A percentile compares a stretch with the other conserved stretches of the same genome.
Conservation (phyloP, 2,113 vertebrate genomes). For the Phylloscopus trochilus region DNA sequence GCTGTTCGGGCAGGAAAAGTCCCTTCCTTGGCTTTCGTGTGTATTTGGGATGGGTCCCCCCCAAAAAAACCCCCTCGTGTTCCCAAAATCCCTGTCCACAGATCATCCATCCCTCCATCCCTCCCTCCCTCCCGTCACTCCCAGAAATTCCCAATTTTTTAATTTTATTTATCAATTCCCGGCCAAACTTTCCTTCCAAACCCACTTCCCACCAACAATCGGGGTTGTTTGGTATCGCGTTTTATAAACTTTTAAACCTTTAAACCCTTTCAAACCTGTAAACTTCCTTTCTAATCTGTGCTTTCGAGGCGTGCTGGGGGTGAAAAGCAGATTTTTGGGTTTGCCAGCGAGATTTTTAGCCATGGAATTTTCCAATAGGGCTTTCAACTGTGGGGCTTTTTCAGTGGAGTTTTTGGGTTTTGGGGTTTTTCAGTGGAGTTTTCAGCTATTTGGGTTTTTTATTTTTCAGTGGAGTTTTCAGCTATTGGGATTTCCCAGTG, state of each 20-base stretch:
- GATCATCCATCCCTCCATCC: neutral
- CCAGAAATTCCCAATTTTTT: neutral
- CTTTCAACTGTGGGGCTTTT: too few species aligned
- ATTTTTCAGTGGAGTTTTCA: too few species aligned
- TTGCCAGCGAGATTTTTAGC: neutral
- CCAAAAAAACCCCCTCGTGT: neutral
- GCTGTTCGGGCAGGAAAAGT: rapidly evolving
- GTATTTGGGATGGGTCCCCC: neutral
- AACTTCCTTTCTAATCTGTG: neutral
- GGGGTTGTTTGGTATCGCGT: too few species aligned
- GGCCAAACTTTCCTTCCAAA: neutral
- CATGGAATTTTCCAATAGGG: too few species aligned
- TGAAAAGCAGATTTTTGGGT: neutral
- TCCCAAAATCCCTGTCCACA: neutral
- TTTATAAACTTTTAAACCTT: neutral
- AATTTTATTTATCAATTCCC: neutral
- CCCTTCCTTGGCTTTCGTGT: rapidly evolving
- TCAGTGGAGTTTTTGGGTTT: too few species aligned
- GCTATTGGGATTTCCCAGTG: neutral
- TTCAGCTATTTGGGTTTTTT: too few species aligned
- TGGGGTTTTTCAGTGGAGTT: too few species aligned
- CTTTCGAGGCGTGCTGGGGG: neutral
- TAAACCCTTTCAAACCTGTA: neutral
- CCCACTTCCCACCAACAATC: rapidly evolving
- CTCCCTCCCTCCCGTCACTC: neutral